Conservation (phyloP, 2,797 vertebrate genomes). For the Tamandua tetradactyla region DNA sequence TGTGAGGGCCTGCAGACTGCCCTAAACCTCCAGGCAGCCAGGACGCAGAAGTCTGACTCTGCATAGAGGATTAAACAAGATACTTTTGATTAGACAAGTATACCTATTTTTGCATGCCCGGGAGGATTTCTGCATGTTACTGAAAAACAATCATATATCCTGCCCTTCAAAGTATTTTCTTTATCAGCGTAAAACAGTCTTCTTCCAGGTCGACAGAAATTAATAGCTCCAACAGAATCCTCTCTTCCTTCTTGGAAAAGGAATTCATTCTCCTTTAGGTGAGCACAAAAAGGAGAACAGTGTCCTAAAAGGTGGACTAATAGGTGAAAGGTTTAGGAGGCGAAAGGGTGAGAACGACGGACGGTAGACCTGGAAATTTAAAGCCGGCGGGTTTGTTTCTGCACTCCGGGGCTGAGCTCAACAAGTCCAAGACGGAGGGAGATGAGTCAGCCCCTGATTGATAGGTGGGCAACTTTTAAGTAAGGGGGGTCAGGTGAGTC, state of each 20-base stretch:
- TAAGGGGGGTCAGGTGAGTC: no score
- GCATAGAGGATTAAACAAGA: background rate
- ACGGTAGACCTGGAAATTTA: no score
- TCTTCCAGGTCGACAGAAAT: background rate
- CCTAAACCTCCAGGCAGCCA: conserved; percentile 64
- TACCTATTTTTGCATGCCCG: background rate
- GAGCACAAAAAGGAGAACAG: background rate
- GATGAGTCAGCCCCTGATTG: no score
- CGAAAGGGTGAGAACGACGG: no score
- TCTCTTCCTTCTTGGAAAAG: background rate
- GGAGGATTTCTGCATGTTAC: background rate
- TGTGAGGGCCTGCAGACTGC: conserved; percentile 71
- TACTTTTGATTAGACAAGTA: conserved; percentile 54
- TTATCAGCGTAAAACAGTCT: background rate
- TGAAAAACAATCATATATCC: background rate
- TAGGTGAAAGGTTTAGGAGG: no score
- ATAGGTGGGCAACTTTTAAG: no score
- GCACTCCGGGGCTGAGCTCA: no score
- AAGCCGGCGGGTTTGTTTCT: no score
- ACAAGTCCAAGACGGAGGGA: no score
- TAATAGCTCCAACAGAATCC: background rate
- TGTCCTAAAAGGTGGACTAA: background rate
- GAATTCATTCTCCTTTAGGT: background rate
- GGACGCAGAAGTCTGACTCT: conserved; percentile 67
- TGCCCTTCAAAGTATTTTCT: background rate